A percentile compares a stretch with the other conserved stretches of the same genome.
These are phyloP conservation scores for Brachystomella parvula DNA, from an alignment of 1,140 invertebrate genomes.

Conservation along the genomic window DNA sequence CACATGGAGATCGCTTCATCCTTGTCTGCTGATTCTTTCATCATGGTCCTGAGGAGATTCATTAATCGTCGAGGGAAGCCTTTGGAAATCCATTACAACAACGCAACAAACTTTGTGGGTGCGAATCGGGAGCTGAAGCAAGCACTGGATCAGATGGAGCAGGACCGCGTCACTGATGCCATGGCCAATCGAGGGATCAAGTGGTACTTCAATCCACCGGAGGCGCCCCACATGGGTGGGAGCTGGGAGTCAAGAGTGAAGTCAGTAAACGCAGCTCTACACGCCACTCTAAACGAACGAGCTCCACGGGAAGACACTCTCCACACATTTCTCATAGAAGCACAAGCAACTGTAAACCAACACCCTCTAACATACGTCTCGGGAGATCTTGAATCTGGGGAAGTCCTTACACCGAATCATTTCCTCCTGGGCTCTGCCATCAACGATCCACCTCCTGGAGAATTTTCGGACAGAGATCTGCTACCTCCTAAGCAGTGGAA, in stretches of 20 bases:
- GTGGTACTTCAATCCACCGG: slow-evolving; percentile 41
- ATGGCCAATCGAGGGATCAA: slow-evolving; percentile 16
- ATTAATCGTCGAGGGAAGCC: slow-evolving; percentile 33
- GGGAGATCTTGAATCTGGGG: slow-evolving; percentile 38
- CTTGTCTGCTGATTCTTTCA: slow-evolving; percentile 29
- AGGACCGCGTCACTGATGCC: neutral
- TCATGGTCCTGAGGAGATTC: slow-evolving; percentile 37
- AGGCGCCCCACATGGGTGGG: slow-evolving; percentile 40
- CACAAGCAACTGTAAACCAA: slow-evolving; percentile 40
- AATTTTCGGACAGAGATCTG: slow-evolving; percentile 14
- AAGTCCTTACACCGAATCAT: slow-evolving; percentile 37
- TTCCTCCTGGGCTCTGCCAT: slow-evolving; percentile 27
- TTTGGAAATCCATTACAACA: slow-evolving; percentile 35
- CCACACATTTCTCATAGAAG: slow-evolving; percentile 37
- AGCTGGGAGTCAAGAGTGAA: slow-evolving; percentile 41
- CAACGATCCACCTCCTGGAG: neutral
- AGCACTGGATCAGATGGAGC: neutral
- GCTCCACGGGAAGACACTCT: slow-evolving; percentile 36
- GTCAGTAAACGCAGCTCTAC: slow-evolving; percentile 39
- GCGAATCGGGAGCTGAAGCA: slow-evolving; percentile 21
- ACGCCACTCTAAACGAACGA: slow-evolving; percentile 11
- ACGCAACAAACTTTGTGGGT: slow-evolving; percentile 38
- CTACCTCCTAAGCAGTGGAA: slow-evolving; percentile 14
- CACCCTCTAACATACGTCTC: slow-evolving; percentile 36
- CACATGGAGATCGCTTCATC: slow-evolving; percentile 39